These are phyloP conservation scores for Temnothorax rugatulus DNA, from an alignment of 2,888 invertebrate genomes.

Conservation along the genomic window DNA sequence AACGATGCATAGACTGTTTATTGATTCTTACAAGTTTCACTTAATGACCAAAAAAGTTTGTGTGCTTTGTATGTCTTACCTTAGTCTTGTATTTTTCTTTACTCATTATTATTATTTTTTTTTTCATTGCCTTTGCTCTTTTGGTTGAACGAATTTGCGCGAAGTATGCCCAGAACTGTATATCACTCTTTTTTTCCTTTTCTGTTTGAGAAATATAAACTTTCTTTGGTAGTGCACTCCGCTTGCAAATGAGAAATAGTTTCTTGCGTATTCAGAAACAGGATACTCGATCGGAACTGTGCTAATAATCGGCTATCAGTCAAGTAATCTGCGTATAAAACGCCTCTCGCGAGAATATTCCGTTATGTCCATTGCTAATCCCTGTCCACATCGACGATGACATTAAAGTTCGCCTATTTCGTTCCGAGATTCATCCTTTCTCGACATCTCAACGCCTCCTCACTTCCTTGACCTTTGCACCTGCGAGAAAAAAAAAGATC, in stretches of 20 bases:
- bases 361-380: slow-evolving; percentile 43
- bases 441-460: slow-evolving; percentile 62
- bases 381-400: slow-evolving; percentile 62
- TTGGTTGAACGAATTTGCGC: slow-evolving; percentile 75
- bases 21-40: slow-evolving; percentile 77
- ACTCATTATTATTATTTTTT: slow-evolving; percentile 55
- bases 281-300: slow-evolving; percentile 58
- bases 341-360: slow-evolving; percentile 59
- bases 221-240: slow-evolving; percentile 69
- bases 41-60: slow-evolving; percentile 71
- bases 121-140: slow-evolving; percentile 70
- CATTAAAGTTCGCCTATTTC: slow-evolving; percentile 67
- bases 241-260: slow-evolving; percentile 69
- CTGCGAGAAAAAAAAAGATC: slow-evolving; percentile 58
- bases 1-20: slow-evolving; percentile 84
- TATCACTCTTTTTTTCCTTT: slow-evolving; percentile 55
- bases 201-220: slow-evolving; percentile 54
- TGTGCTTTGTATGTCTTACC: slow-evolving; percentile 70
- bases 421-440: slow-evolving; percentile 65
- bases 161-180: slow-evolving; percentile 73
- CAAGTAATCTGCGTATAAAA: slow-evolving; percentile 63
- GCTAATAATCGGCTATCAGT: slow-evolving; percentile 59
- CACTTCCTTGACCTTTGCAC: slow-evolving; percentile 53
- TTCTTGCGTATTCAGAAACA: slow-evolving; percentile 66
- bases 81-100: slow-evolving; percentile 63